Evolutionary conservation across 2,113 vertebrate species (phyloP).

Genomic region (Mustela nigripes): DNA sequence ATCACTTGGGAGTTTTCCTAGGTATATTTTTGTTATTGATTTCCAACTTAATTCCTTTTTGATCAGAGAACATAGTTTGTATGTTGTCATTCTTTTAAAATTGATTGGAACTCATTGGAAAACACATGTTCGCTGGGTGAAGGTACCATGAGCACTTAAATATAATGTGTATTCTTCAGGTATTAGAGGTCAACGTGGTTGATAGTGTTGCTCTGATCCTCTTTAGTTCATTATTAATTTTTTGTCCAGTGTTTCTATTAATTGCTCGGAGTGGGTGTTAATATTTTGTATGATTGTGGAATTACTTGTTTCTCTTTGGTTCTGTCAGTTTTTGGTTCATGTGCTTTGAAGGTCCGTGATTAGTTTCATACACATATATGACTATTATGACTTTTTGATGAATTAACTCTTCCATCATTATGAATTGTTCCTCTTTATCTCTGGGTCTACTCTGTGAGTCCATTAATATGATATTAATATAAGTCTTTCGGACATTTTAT

Average conservation of each 20-base stretch:
- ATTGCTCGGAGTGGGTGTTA: neutral
- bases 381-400: neutral
- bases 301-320: conserved; percentile 4
- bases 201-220: neutral
- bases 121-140: neutral
- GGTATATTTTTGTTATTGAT: neutral
- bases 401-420: neutral
- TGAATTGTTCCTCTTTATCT: neutral
- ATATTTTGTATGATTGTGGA: neutral
- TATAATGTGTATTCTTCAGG: neutral
- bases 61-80: neutral
- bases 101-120: neutral
- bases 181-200: neutral
- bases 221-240: neutral
- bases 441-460: neutral
- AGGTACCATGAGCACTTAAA: neutral
- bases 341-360: neutral
- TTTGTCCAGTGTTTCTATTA: neutral
- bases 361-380: neutral
- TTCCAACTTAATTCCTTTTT: conserved; percentile 4
- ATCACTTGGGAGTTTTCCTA: neutral
- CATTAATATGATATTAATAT: neutral
- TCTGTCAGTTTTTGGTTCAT: neutral
- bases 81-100: conserved; percentile 20
- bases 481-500: neutral